A percentile compares a stretch with the other conserved stretches of the same genome.
These are phyloP conservation scores for Sesia apiformis DNA, from an alignment of 2,888 invertebrate species.

Conservation along the genomic window DNA sequence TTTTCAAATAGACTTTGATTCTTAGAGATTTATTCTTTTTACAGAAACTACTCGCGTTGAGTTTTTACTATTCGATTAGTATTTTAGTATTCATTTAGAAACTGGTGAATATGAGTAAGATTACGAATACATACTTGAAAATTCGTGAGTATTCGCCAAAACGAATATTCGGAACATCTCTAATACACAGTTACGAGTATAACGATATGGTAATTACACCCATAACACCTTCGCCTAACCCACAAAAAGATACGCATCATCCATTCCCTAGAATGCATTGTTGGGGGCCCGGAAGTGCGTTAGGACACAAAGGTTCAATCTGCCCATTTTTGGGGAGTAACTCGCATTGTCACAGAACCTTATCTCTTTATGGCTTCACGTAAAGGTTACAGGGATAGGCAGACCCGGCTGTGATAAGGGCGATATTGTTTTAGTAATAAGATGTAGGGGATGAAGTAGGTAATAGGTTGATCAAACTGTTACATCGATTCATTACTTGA, in stretches of 20 bases:
- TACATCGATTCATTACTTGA: no score
- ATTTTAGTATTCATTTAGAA: no score
- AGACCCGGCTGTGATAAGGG: no score
- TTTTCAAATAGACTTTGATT: no score
- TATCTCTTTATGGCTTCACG: not conserved
- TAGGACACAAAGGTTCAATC: not conserved
- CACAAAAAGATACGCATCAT: not conserved
- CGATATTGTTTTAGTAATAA: no score
- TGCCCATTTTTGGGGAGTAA: not conserved
- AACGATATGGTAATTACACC: not conserved
- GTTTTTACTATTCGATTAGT: no score
- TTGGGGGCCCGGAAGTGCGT: not conserved
- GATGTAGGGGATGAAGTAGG: no score
- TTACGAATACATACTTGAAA: not conserved
- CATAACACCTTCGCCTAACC: not conserved
- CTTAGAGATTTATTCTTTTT: no score
- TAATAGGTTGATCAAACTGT: no score
- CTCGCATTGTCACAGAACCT: not conserved
- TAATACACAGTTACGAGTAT: not conserved
- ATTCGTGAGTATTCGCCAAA: not conserved
- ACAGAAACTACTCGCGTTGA: no score
- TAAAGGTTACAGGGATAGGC: not conserved
- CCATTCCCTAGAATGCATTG: not conserved
- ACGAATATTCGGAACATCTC: no score
- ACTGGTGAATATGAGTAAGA: no score